Evolutionary conservation across 1,140 invertebrate genomes (phyloP), one percentile per base, ranked within the genome.

Genomic region (Drosophila paulistorum): DNA sequence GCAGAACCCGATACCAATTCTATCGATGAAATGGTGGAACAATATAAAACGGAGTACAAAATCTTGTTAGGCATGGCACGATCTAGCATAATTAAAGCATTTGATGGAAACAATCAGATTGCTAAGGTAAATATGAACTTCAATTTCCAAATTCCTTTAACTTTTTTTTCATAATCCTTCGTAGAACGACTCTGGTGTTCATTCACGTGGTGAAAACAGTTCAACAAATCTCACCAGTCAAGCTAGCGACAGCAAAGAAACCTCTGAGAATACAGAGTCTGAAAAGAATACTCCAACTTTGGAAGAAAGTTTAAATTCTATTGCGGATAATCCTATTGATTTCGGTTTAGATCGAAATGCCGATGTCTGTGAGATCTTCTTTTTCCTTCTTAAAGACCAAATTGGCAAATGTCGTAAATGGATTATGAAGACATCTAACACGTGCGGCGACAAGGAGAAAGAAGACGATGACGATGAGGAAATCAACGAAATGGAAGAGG

Each of bases 331-430:
- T 7, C 76, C 58, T 11, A 58, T 91, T 57, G 79, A 91, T 23
- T 62, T 90, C 23, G 26, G 74, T 6, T 54, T 14, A 2, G 74
- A 54, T 26, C 23, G 30, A 14, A 62, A 72, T 58, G 62, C 70
- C 0, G 77, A 89, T 42, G 95, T 96, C 10, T 96, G 95, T 90
- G 95, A 95, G 45, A 95, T 95, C 74, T 93, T 97, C 20, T 96
- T 96, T 90, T 94, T 95, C 2, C 92, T 96, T 26, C 95, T 97
- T 62, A 95, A 96, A 80, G 94, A 94, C 14, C 96, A 96, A 82
- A 93, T 97, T 55, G 93, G 95, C 3, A 94, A 96, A 68, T 96
- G 96, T 7, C 95, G 96, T 41, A 93, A 94, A 14, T 94, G 95
- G 79, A 94, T 96, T 6, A 93, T 93, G 0, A 93, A 93, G 35